Conservation (phyloP, 2,113 vertebrate genomes). For the Phalacrocorax pelagicus region DNA sequence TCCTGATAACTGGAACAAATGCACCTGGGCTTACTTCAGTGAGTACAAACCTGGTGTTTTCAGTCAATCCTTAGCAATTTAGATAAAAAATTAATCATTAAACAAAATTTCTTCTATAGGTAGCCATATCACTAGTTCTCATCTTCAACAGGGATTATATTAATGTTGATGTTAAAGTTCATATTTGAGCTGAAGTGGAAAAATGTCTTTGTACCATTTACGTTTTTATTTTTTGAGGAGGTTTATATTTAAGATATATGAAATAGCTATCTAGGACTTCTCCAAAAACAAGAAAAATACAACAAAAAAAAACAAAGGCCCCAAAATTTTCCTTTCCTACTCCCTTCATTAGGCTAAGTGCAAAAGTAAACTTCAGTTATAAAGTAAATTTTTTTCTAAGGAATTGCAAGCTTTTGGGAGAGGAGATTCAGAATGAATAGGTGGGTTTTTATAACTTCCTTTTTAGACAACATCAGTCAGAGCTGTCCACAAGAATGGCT, state of each 20-base stretch:
- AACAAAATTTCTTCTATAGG: neutral
- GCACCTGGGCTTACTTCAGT: neutral
- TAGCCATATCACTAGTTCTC: neutral
- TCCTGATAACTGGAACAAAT: neutral
- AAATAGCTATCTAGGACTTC: neutral
- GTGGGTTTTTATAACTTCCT: neutral
- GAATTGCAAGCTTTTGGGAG: neutral
- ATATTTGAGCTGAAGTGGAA: neutral
- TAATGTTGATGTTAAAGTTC: neutral
- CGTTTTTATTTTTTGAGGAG: neutral
- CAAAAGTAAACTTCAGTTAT: neutral
- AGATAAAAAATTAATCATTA: neutral
- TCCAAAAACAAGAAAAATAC: neutral
- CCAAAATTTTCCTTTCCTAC: neutral
- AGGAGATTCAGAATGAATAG: neutral
- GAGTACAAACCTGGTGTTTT: neutral
- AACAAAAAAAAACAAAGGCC: neutral
- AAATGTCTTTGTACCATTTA: neutral
- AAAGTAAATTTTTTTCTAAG: neutral
- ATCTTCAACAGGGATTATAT: neutral
- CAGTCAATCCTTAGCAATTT: neutral
- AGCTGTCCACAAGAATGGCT: neutral
- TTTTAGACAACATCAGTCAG: neutral
- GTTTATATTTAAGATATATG: neutral
- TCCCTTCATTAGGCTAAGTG: neutral